A percentile compares a stretch with the other conserved stretches of the same genome.
Conservation (phyloP, 2,797 vertebrate genomes). For the Neosalanx taihuensis region DNA sequence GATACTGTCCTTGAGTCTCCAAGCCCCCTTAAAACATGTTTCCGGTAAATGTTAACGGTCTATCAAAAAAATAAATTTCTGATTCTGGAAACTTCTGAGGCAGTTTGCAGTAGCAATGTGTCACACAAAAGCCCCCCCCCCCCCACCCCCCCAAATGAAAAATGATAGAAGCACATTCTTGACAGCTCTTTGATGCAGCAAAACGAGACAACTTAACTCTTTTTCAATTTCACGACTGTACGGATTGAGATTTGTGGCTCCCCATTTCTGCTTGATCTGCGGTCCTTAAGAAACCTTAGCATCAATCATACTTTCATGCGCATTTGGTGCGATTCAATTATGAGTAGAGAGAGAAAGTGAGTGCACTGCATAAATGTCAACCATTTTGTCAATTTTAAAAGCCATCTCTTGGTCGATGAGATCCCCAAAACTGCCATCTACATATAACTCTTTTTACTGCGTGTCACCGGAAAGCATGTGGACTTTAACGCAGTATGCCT, state of each 20-base stretch:
- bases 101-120: neutral
- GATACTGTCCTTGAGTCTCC: too few relatives aligned
- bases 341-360: neutral
- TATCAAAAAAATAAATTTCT: neutral
- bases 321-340: slow-evolving; percentile 21
- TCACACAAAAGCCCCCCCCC: neutral
- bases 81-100: neutral
- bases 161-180: slow-evolving; percentile 30
- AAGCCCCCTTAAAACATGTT: too few relatives aligned
- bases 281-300: slow-evolving; percentile 39
- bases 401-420: neutral
- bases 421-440: slow-evolving; percentile 22
- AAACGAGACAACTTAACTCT: slow-evolving; percentile 22
- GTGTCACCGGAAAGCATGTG: slow-evolving; percentile 19
- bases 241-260: slow-evolving; percentile 37
- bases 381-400: slow-evolving; percentile 15
- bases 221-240: slow-evolving; percentile 31
- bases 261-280: slow-evolving; percentile 31
- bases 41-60: too few relatives aligned
- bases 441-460: slow-evolving; percentile 32
- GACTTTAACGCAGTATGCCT: neutral
- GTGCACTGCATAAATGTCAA: slow-evolving; percentile 11
- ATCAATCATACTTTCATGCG: slow-evolving; percentile 34
- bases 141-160: slow-evolving; percentile 21
- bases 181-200: slow-evolving; percentile 41